Percentiles rank a stretch among this genome's conserved stretches.
Conservation (phyloP, 2,888 invertebrate species). For the Pristionchus arcanus region DNA sequence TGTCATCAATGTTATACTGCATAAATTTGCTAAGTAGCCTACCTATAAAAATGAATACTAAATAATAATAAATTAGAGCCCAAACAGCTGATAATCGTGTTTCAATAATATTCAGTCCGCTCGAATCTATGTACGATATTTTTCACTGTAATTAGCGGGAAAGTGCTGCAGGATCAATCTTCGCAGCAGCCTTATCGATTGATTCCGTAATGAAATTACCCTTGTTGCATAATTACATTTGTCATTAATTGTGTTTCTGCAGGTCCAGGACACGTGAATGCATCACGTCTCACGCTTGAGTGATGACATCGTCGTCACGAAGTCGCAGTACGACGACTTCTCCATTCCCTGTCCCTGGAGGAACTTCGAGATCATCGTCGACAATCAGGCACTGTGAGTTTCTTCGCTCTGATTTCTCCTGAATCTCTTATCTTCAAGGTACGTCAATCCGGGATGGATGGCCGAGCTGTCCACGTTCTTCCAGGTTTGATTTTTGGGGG, state of each 20-base stretch:
- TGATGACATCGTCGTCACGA: constrained; percentile 67
- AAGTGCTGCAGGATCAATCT: not conserved
- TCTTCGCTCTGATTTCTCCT: not conserved
- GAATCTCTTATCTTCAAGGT: constrained; percentile 57
- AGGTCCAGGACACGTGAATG: constrained; percentile 38
- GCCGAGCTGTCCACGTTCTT: constrained; percentile 73
- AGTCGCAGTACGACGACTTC: constrained; percentile 72
- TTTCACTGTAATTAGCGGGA: not conserved
- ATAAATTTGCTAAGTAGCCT: not conserved
- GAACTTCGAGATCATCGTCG: constrained; percentile 65
- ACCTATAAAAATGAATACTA: not conserved
- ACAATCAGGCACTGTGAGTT: constrained; percentile 54
- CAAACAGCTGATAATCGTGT: not conserved
- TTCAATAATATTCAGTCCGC: not conserved
- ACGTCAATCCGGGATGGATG: constrained; percentile 72
- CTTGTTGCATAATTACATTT: not conserved
- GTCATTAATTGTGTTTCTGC: not conserved
- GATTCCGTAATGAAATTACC: not conserved
- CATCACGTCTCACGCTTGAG: constrained; percentile 56
- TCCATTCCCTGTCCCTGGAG: constrained; percentile 67
- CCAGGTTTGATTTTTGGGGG: not conserved
- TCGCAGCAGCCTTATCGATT: not conserved
- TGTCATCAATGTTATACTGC: not conserved
- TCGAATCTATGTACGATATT: not conserved
- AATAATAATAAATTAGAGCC: not conserved